phyloP scores from a whole-genome alignment of 2,113 vertebrate genomes.

The Mungos mungo region DNA sequence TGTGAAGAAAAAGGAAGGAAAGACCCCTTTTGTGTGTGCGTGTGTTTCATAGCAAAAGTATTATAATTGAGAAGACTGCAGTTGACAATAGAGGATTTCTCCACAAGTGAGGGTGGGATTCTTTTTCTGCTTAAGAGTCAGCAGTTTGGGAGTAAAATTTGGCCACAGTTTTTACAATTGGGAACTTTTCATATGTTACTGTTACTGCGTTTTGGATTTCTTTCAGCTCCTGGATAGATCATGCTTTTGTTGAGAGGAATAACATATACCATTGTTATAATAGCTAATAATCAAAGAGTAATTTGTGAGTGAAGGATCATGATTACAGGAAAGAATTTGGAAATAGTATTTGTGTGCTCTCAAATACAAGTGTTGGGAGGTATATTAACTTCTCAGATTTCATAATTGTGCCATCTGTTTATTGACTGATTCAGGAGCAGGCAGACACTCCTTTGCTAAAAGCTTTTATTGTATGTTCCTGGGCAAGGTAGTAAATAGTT shows the following conservation, averaged over 20 bases:
- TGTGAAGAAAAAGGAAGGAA: background rate
- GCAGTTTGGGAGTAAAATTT: conserved; percentile 9
- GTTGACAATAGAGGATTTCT: background rate
- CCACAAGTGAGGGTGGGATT: background rate
- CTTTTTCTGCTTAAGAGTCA: background rate
- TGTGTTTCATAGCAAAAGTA: background rate
- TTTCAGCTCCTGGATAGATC: background rate
- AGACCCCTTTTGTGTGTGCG: background rate
- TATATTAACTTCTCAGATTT: background rate
- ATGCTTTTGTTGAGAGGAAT: background rate
- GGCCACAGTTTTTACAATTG: background rate
- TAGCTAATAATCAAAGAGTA: conserved; percentile 4
- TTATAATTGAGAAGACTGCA: background rate
- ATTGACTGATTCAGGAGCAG: background rate
- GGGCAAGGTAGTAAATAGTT: conserved; percentile 1
- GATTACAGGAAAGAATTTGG: background rate
- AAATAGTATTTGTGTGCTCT: background rate
- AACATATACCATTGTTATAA: background rate
- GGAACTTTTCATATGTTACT: conserved; percentile 7
- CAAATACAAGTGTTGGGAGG: background rate
- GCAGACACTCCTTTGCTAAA: background rate
- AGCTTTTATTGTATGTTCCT: conserved; percentile 32
- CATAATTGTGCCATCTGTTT: background rate
- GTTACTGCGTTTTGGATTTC: background rate
- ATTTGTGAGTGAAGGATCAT: background rate